Base-by-base conservation (phyloP, 2,797 vertebrate genomes). In the Pitangus sulphuratus region DNA sequence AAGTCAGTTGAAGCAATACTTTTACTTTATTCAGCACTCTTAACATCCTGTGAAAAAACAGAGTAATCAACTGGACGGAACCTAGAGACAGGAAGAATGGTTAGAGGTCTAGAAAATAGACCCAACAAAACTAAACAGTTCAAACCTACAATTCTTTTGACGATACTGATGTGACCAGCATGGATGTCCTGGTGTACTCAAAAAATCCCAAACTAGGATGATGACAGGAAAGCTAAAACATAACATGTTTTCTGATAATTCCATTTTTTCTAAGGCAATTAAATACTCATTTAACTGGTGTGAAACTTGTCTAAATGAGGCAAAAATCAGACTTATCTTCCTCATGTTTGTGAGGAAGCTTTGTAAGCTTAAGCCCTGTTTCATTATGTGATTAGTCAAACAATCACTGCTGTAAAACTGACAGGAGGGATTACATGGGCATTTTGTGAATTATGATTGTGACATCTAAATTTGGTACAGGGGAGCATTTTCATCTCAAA, bases 191-290 rank as follows among this genome's bases (percentile, higher is more conserved):
- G 4, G 6, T 64, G 17, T 30, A 37, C 20, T 56, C 11, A 78
- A 39, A 66, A 51, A 50, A 11, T 0, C 0, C 2, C 2, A 2
- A 35, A 1, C 60, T 53, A 22, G 39, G 24, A 62, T 3, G 10
- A 64, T 56, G 33, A 44, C 8, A 68, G 61, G 47, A 7, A 87
- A 72, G 8, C 4, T 54, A 35, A 84, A 66, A 37, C 4, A 18
- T 39, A n/a, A 15, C 4, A 51, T 25, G 3, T 58, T 76, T 66
- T 42, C 10, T 48, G 14, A 31, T 39, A 74, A 62, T 58, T 83
- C 3, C 11, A 20, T 21, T 69, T 85, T 30, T 3, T 54, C 48
- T 50, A n/a, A 37, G 20, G 9, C 16, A n/a, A 58, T 77, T 60
- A 75, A 71, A 69, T 71, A 47, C 6, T 54, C 22, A 66, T 13